Conservation (phyloP, 2,888 invertebrate genomes). For the Vanessa cardui region DNA sequence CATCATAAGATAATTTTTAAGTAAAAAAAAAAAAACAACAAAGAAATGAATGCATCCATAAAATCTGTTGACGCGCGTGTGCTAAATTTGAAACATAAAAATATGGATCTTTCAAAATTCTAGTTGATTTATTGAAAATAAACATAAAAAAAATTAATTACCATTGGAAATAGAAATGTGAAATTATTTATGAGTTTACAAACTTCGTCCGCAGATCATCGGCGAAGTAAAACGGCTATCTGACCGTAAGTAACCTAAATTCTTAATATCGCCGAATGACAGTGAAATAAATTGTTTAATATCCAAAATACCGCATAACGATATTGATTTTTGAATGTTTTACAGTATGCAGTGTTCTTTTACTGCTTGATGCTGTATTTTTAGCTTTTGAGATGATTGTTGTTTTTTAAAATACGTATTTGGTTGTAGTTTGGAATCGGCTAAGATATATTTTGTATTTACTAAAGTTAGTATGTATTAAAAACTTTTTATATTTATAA, state of each 20-base stretch:
- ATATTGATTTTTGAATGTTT: slow-evolving; percentile 67
- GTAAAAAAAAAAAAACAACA: slow-evolving; percentile 2
- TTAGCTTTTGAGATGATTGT: slow-evolving; percentile 46
- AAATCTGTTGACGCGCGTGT: slow-evolving; percentile 49
- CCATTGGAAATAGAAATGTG: slow-evolving; percentile 66
- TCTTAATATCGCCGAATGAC: slow-evolving; percentile 41
- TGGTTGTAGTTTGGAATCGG: slow-evolving; percentile 27
- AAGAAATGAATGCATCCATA: slow-evolving; percentile 48
- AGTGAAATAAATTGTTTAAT: slow-evolving; percentile 47
- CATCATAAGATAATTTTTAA: not conserved
- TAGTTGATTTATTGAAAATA: slow-evolving; percentile 51
- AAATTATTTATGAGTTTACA: slow-evolving; percentile 58
- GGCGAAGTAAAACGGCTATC: slow-evolving; percentile 51
- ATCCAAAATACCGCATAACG: slow-evolving; percentile 63
- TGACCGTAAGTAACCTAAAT: slow-evolving; percentile 61
- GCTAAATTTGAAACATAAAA: slow-evolving; percentile 73
- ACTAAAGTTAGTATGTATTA: slow-evolving; percentile 22
- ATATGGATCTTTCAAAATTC: slow-evolving; percentile 67
- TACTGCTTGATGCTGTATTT: slow-evolving; percentile 50
- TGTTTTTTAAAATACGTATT: slow-evolving; percentile 28
- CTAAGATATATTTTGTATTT: slow-evolving; percentile 25
- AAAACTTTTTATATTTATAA: slow-evolving; percentile 2
- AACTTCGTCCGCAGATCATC: slow-evolving; percentile 54
- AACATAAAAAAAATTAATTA: slow-evolving; percentile 51
- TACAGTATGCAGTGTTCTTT: slow-evolving; percentile 52